Evolutionary conservation across 2,888 invertebrate species (phyloP), one percentile per base, ranked within the genome.

Genomic region (Mythimna albipuncta): DNA sequence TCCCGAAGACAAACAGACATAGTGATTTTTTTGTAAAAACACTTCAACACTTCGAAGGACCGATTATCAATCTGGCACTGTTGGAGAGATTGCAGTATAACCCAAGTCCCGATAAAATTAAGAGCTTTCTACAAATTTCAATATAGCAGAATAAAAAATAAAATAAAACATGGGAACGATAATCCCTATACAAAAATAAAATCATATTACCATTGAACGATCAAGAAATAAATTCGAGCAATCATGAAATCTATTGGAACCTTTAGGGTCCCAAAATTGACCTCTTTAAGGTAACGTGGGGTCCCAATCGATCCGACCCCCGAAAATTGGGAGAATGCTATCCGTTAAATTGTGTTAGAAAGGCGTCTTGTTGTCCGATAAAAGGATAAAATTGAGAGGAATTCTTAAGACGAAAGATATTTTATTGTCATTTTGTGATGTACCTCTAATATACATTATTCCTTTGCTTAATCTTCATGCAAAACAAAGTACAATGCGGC

Each of bases 231-330:
- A 73, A 80, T 83, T 80, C 4, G 9, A 69, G 61, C 75, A 80
- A 80, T 83, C 75, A 69, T 4, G 47, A 26, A 26, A 54, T 54
- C 74, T 58, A 69, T 79, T 54, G 55, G 66, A 26, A 47, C 50
- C 66, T 67, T 72, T 32, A 32, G 80, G 66, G 67, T 32, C 67
- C 66, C 41, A 58, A 58, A 83, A 73, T 66, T 73, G 66, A 67
- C 75, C 84, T 61, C 47, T 55, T 38, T 44, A 55, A 64, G 57
- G 77, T 63, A 64, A 57, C 54, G 64, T n/a, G 38, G 21, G 68
- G 50, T 26, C 32, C 32, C 57, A 82, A 83, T 82, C 79, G 79
- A 73, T 84, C n/a, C 13, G 70, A 71, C 65, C 81, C 83, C 47
- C n/a, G 64, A 69, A 73, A 70, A 83, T 80, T 83, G 69, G 65